Evolutionary conservation across 2,113 vertebrate species (phyloP), one percentile per base, ranked within the genome.

Genomic region (Eulemur rufifrons): DNA sequence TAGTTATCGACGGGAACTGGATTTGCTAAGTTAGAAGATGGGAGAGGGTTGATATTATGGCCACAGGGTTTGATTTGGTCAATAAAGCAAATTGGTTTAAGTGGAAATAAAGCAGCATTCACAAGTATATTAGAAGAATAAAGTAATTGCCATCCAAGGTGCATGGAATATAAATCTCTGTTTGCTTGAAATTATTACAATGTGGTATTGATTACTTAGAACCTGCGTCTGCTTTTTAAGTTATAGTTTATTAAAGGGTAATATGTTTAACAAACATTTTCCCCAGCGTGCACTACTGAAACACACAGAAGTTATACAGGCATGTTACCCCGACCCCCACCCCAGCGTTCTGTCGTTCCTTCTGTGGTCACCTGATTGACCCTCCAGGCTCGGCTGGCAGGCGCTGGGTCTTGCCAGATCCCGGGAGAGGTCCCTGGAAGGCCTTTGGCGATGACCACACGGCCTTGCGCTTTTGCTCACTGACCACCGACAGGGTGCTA

Each of bases 31-130:
- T n/a, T 84, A 81, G 84, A 61, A 39, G 52, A 84, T 37, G 29
- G 78, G 86, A 93, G 87, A 95, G 91, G 90, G 91, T 89, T 94
- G 94, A 77, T 76, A 47, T 94, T 73, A 66, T 18, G 92, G 96
- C 96, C 95, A 94, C 87, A 69, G 61, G 96, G 94, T 91, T 97
- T 78, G 78, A 91, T 97, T 86, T 91, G 94, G 96, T 97, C 98
- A 97, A 96, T 98, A 97, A 96, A 96, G 90, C 95, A 95, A 97
- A 98, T 89, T 93, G 97, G 95, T 95, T 97, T 95, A 96, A 94
- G 87, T 87, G 95, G 96, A 98, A 97, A 95, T 94, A 97, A 98
- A 97, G 76, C 93, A 76, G 45, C 23, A 9, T 76, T 93, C 47
- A 0, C 94, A 95, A 94, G 71, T 66, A 0, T 69, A 83, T 97